Evolutionary conservation across 2,113 vertebrate species (phyloP), one percentile per base, ranked within the genome.

Genomic region (Cebidichthys violaceus): DNA sequence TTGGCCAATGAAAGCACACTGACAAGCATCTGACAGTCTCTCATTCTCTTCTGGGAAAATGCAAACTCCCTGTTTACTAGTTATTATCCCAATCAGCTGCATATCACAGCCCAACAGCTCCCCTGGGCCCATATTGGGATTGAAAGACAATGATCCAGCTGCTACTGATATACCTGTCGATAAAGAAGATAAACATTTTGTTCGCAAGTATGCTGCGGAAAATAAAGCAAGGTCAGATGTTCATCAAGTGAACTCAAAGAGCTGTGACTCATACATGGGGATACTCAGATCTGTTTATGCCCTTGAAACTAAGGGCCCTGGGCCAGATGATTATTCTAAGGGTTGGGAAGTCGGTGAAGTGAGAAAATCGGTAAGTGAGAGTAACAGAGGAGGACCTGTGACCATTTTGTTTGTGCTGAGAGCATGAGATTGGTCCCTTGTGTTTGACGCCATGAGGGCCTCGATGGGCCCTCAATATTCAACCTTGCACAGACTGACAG

Each of bases 351-450:
- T 94, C 96, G 93, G 88, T 91, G 92, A 92, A 93, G 93, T 94
- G 95, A 95, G 93, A 96, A 95, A 96, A 96, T 96, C 86, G 91
- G 86, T 94, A 92, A 90, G 88, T 93, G 92, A 93, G 93, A 90
- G 92, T 81, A 92, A 90, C 90, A 92, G 88, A 89, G 77, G 92
- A 93, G 91, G 95, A 95, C 94, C 95, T 84, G 93, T 92, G 95
- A 92, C 95, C 94, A 95, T 94, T 95, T 96, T 94, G 95, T 97
- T 96, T 96, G 95, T 97, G 94, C 95, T 95, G 77, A 86, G 88
- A 95, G 95, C 94, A 86, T 93, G 93, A 95, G 94, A 95, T 93
- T 92, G 90, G 90, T 89, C 92, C 92, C 93, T 93, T 92, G 92
- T 93, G 93, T 93, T 86, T 68, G 91, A 86, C 60, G 55, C 83